These are phyloP conservation scores for Cheracebus regulus DNA, from an alignment of 2,797 vertebrate genomes.

Conservation along the genomic window DNA sequence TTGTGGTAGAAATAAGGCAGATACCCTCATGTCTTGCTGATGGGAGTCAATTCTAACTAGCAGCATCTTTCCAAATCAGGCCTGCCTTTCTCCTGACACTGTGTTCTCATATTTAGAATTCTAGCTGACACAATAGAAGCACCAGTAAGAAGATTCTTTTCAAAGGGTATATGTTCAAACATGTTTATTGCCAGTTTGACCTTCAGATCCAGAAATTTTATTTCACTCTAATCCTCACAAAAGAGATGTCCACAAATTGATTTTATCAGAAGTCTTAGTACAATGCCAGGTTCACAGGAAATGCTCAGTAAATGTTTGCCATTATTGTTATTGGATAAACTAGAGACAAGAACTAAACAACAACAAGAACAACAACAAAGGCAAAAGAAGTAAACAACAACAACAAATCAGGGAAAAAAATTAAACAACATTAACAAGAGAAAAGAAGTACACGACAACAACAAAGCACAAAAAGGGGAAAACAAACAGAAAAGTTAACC, in stretches of 20 bases:
- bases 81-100: background rate
- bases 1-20: background rate
- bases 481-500: background rate
- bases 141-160: background rate
- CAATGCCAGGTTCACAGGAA: background rate
- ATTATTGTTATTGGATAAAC: background rate
- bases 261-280: background rate
- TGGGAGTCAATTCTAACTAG: too few species aligned
- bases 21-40: background rate
- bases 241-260: background rate
- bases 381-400: background rate
- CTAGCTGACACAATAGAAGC: background rate
- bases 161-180: background rate
- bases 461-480: background rate
- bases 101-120: background rate
- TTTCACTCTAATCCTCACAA: slow-evolving; percentile 11
- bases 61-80: background rate
- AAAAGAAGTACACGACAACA: background rate
- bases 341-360: background rate
- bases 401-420: background rate
- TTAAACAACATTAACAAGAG: background rate
- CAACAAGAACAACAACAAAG: background rate
- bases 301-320: background rate
- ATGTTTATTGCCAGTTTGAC: background rate
- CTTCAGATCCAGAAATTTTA: background rate